Conservation (phyloP, 2,113 vertebrate species). For the Rhea americana region DNA sequence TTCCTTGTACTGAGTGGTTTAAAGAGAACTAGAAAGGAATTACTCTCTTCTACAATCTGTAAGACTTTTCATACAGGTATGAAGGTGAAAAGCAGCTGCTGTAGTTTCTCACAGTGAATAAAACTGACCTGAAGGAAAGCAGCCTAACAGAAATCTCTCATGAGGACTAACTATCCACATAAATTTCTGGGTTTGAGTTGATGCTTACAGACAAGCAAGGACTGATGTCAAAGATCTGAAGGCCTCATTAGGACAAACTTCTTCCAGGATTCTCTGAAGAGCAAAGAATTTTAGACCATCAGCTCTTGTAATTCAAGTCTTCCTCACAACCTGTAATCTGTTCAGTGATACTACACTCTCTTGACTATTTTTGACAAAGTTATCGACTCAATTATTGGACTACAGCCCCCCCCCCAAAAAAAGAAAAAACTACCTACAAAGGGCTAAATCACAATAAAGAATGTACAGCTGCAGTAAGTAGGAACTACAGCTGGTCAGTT, state of each 20-base stretch:
- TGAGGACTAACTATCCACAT: not conserved
- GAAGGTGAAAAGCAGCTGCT: not conserved
- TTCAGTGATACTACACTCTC: conserved; percentile 39
- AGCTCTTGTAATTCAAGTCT: conserved; percentile 27
- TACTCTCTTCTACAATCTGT: not conserved
- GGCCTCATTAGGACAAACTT: conserved; percentile 50
- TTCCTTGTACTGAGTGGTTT: not conserved
- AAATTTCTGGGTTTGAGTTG: conserved; percentile 23
- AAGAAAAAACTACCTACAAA: not conserved
- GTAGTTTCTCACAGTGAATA: not conserved
- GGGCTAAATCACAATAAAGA: conserved; percentile 36
- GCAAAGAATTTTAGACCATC: not conserved
- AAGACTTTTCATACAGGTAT: not conserved
- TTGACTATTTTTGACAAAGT: conserved; percentile 53
- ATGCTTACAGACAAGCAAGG: conserved; percentile 45
- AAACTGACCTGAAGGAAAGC: not conserved
- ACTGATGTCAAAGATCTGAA: conserved; percentile 48
- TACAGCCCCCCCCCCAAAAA: too few species aligned
- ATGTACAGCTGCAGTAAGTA: not conserved
- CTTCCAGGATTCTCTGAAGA: conserved; percentile 41
- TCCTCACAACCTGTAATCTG: conserved; percentile 64
- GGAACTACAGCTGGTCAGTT: not conserved
- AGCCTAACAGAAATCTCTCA: conserved; percentile 16
- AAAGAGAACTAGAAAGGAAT: not conserved
- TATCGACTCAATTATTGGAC: not conserved